Conservation (phyloP, 2,797 vertebrate species). For the Cossypha niveicapilla region DNA sequence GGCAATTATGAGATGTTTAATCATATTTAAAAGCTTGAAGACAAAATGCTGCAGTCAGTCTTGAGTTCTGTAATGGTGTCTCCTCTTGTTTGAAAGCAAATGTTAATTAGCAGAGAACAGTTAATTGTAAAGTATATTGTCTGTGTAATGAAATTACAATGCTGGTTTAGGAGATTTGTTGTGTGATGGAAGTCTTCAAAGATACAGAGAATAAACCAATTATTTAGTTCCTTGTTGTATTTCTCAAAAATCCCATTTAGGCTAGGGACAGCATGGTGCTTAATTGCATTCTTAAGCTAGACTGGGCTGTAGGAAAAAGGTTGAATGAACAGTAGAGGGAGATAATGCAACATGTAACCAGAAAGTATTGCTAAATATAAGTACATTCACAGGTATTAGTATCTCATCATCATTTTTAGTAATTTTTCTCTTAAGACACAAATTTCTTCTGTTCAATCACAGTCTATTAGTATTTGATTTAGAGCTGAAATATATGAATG, state of each 20-base stretch:
- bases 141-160: not conserved
- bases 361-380: not conserved
- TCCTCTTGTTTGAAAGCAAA: not conserved
- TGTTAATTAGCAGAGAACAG: not conserved
- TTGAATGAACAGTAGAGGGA: slow-evolving; percentile 67
- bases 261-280: not conserved
- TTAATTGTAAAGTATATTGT: not conserved
- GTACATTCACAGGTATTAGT: not conserved
- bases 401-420: not conserved
- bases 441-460: slow-evolving; percentile 17
- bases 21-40: not conserved
- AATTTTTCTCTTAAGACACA: not conserved
- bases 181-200: not conserved
- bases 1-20: not conserved
- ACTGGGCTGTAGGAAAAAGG: not conserved
- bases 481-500: slow-evolving; percentile 17
- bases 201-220: not conserved
- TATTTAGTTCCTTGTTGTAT: not conserved
- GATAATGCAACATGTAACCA: slow-evolving; percentile 39
- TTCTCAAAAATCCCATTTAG: not conserved
- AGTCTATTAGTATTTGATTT: slow-evolving; percentile 11
- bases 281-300: not conserved
- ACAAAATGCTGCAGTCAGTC: not conserved
- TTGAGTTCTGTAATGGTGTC: not conserved
- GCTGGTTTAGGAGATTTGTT: not conserved